Evolutionary conservation across 2,797 vertebrate species (phyloP), one percentile per base, ranked within the genome.

Genomic region (Enteromius treurensis): DNA sequence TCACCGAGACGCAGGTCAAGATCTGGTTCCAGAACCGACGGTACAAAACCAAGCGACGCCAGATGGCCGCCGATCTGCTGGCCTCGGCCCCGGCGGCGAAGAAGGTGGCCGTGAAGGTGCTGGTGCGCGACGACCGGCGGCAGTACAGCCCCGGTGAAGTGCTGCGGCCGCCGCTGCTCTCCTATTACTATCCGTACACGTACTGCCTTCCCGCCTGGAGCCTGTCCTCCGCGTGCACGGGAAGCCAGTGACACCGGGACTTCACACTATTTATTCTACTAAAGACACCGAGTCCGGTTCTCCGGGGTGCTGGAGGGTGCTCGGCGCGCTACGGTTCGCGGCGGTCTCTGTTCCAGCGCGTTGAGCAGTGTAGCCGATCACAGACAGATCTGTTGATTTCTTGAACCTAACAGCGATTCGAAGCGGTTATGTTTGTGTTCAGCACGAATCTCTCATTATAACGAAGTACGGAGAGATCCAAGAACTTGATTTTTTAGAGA

Each of bases 1-100:
- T 99, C 88, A 99, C 98, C 42, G 98, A 99, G 94, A 99, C 98
- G 7, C 98, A 99, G 92, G 98, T 98, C 90, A 99, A 99, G 93
- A 99, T 99, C 91, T 99, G 98, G 98, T 98, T 99, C 94, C 98
- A 99, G 94, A 99, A 99, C 94, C 97, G 98, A 40, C 95, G 98
- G 69, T 99, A 99, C 92, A 99, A 99, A 93, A 99, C 98, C 89
- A 99, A 99, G 90, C 93, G 98, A 81, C 95, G 97, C 83, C 98
- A 99, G 91, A 97, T 99, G 96, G 98, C 97, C 3, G 96, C 98
- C 0, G 97, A 97, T 82, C 92, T 98, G 47, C 94, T 98, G 91
- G 96, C 97, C 1, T 96, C 97, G 0, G 97, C 97, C 4, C 97
- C 97, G 1, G 95, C 97, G 0, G 98, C 97, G 86, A 98, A 98